A percentile compares a stretch with the other conserved stretches of the same genome.
Conservation (phyloP, 2,113 vertebrate genomes). For the Sinocyclocheilus maitianheensis region DNA sequence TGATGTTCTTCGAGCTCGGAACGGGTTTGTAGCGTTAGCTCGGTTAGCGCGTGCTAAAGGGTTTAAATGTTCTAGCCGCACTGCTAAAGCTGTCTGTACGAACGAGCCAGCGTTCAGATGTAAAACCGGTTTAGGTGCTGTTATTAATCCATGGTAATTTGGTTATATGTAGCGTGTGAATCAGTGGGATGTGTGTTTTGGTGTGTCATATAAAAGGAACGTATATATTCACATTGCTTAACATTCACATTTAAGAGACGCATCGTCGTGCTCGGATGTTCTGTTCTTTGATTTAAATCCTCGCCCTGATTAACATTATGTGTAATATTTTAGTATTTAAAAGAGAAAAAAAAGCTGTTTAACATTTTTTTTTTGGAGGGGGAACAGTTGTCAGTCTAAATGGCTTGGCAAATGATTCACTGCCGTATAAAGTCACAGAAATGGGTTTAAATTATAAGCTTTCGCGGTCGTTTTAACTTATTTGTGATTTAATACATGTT, state of each 20-base stretch:
- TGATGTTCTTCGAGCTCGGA: neutral
- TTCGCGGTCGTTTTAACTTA: neutral
- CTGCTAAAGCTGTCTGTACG: conserved; percentile 4
- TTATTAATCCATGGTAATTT: neutral
- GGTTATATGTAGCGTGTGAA: neutral
- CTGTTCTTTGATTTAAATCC: neutral
- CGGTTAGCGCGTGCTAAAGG: conserved; percentile 35
- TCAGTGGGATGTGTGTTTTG: neutral
- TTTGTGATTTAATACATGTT: neutral
- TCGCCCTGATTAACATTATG: neutral
- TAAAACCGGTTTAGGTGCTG: neutral
- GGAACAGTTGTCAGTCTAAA: neutral
- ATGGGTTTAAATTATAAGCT: neutral
- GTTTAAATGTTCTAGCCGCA: conserved; percentile 12
- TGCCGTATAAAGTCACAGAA: neutral
- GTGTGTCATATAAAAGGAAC: neutral
- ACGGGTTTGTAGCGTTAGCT: conserved; percentile 29
- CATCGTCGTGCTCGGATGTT: neutral
- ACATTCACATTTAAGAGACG: neutral
- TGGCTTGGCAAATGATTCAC: neutral
- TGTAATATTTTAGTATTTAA: neutral
- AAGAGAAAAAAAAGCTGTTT: neutral
- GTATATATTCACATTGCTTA: no score
- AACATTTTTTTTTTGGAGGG: neutral
- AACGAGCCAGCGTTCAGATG: neutral